These are phyloP conservation scores for Andrena bucephala DNA, from an alignment of 2,888 invertebrate genomes.

Conservation along the genomic window DNA sequence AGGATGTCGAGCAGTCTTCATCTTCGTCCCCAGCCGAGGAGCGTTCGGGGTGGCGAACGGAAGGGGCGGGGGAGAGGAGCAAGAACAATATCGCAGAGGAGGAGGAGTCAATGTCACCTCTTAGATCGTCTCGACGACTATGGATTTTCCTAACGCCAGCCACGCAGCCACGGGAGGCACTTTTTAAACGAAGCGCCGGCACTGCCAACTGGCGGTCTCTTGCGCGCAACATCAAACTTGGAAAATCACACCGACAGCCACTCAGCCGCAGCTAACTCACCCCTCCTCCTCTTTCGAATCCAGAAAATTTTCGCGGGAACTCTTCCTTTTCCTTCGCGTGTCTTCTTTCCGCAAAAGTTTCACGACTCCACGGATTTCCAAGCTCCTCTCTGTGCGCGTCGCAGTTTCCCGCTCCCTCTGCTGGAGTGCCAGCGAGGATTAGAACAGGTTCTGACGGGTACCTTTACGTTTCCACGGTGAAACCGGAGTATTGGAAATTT, in stretches of 20 bases:
- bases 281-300: not conserved
- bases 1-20: constrained; percentile 5
- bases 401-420: not conserved
- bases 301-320: constrained; percentile 2
- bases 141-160: constrained; percentile 40
- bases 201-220: constrained; percentile 33
- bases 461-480: not conserved
- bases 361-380: constrained; percentile 15
- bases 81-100: constrained; percentile 13
- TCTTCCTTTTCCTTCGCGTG: not conserved
- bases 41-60: not conserved
- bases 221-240: constrained; percentile 2
- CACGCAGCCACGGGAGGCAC: constrained; percentile 7
- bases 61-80: constrained; percentile 1
- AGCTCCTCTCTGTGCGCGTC: not conserved
- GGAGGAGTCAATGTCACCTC: constrained; percentile 12
- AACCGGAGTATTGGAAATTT: not conserved
- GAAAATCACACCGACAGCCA: not conserved
- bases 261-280: not conserved
- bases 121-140: constrained; percentile 20
- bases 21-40: not conserved
- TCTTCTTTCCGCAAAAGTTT: not conserved
- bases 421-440: not conserved
- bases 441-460: constrained; percentile 5
- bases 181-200: constrained; percentile 15